A percentile compares a stretch with the other conserved stretches of the same genome.
Evolutionary conservation across 2,888 invertebrate species (phyloP).

Genomic region (Dasysyrphus tricinctus): DNA sequence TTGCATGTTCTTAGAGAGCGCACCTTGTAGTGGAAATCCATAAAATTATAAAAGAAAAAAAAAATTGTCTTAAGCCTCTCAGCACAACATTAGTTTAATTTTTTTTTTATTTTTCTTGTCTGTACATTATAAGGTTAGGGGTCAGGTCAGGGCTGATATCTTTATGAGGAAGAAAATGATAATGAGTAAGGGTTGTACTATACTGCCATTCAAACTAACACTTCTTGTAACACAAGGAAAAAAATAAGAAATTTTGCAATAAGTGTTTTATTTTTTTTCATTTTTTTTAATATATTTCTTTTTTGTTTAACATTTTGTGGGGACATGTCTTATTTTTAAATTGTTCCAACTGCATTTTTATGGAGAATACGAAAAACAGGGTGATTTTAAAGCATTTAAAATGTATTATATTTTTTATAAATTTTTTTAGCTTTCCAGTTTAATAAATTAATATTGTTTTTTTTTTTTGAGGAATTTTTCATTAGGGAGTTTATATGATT

Average conservation of each 20-base stretch:
- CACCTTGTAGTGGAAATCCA: slow-evolving; percentile 68
- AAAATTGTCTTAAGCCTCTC: slow-evolving; percentile 54
- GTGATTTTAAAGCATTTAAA: slow-evolving; percentile 12
- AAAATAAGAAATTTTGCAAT: neutral
- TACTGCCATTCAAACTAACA: neutral
- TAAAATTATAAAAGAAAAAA: slow-evolving; percentile 42
- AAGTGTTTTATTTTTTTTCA: neutral
- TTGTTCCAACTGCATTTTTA: neutral
- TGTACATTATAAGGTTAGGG: slow-evolving; percentile 40
- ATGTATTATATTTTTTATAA: too few relatives aligned
- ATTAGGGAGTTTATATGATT: too few relatives aligned
- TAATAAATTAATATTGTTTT: too few relatives aligned
- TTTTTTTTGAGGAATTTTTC: too few relatives aligned
- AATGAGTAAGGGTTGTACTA: neutral
- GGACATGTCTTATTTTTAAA: neutral
- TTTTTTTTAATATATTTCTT: neutral
- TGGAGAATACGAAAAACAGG: neutral
- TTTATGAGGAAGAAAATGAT: neutral
- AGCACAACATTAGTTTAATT: slow-evolving; percentile 47
- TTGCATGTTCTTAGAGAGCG: slow-evolving; percentile 69
- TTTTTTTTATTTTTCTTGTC: neutral
- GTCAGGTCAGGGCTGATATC: slow-evolving; percentile 12
- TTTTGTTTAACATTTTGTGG: slow-evolving; percentile 14
- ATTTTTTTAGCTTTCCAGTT: too few relatives aligned
- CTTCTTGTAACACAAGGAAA: neutral